Evolutionary conservation across 1,140 invertebrate genomes (phyloP).

Genomic region (Lineus longissimus): DNA sequence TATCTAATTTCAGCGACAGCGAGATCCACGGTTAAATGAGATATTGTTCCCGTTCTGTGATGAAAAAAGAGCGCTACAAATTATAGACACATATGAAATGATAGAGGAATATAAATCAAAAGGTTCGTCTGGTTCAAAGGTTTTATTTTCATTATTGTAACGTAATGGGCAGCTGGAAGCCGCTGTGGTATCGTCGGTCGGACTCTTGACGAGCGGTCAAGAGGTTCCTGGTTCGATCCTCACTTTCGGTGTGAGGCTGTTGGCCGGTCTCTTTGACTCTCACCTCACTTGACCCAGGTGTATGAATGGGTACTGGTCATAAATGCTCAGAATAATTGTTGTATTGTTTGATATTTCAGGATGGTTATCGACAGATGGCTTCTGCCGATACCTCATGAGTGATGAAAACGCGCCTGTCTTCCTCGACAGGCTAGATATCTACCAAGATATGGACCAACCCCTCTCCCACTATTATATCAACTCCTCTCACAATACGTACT

Average conservation of each 20-base stretch:
- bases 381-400: slow-evolving; percentile 96
- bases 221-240: not conserved
- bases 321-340: not conserved
- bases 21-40: slow-evolving; percentile 97
- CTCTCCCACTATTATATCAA: slow-evolving; percentile 98
- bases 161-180: too few species aligned
- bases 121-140: slow-evolving; percentile 60
- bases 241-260: too few species aligned
- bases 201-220: too few species aligned
- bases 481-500: slow-evolving; percentile 98
- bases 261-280: too few species aligned
- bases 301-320: too few species aligned
- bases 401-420: slow-evolving; percentile 99
- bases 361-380: slow-evolving; percentile 86
- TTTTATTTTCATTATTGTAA: too few species aligned
- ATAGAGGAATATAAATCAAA: slow-evolving; percentile 73
- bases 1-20: slow-evolving; percentile 74
- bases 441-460: slow-evolving; percentile 98
- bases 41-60: slow-evolving; percentile 98
- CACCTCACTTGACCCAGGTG: too few species aligned
- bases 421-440: slow-evolving; percentile 91
- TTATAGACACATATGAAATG: slow-evolving; percentile 91
- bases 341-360: slow-evolving; percentile 45
- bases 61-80: slow-evolving; percentile 85
- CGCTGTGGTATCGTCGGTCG: too few species aligned